Base-by-base conservation (phyloP, 2,113 vertebrate species). In the Dicentrarchus labrax region DNA sequence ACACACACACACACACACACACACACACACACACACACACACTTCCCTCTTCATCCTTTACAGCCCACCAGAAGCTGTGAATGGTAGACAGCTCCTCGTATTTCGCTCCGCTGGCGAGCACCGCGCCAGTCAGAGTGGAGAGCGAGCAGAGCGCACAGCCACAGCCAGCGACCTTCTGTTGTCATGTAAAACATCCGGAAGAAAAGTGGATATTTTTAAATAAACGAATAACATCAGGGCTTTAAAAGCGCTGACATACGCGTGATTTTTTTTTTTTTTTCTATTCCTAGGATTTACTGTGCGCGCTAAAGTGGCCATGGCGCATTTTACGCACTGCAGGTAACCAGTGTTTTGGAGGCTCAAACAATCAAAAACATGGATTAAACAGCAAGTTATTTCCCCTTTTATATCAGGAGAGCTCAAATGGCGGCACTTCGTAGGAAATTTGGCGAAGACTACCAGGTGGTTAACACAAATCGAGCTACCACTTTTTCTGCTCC, bases 401-500 rank as follows among this genome's bases (percentile, higher is more conserved):
- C 45, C 9, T 8, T 74, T 81, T 51, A 72, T 67, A 62, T 47
- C 24, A 48, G 82, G n/a, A 78, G 79, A 81, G 75, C 51, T 85
- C 81, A 83, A 76, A 97, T 97, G 97, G 95, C 96, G 4, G 96
- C 96, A 16, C 91, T 96, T 78, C 94, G 96, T 21, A 95, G 96
- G 76, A 97, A 96, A 94, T 96, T 96, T 50, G 96, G 96, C 0
- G 97, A 97, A 16, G 96, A 97, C 91, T 97, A 97, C 88, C 96
- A 96, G 86, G 96, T 95, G 50, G 96, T 97, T 13, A 97, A 95
- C 86, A 96, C 94, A 0, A 90, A 93, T 7, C 79, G 91, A 17
- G 90, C 91, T 0, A 60, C 90, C 57, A 70, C 93, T 38, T 96
- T 95, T 74, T 76, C 94, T 0, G 95, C 95, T 41, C 96, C 95